Evolutionary conservation across 2,113 vertebrate genomes (phyloP).

Genomic region (Channa maculata): DNA sequence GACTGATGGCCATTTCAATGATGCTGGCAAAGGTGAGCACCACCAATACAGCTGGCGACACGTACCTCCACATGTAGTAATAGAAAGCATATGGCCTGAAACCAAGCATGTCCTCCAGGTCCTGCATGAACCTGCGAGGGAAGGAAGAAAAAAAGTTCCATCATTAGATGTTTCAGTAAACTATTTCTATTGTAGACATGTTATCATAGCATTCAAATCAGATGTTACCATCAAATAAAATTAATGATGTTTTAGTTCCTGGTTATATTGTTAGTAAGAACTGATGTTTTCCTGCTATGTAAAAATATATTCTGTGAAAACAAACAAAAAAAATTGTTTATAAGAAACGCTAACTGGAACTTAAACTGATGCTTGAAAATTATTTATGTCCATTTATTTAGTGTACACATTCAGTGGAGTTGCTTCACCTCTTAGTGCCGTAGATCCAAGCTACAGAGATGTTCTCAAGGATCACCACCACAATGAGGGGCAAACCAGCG

Average conservation of each 20-base stretch:
- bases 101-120: constrained; percentile 97
- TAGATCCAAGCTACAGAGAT: constrained; percentile 98
- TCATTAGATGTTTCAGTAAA: not conserved
- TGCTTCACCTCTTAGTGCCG: constrained; percentile 93
- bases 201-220: not conserved
- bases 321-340: not conserved
- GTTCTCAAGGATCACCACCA: constrained; percentile 98
- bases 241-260: not conserved
- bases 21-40: constrained; percentile 90
- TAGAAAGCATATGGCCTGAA: constrained; percentile 93
- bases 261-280: too few relatives aligned
- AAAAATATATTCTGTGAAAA: too few relatives aligned
- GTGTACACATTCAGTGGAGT: not conserved
- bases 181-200: not conserved
- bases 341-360: not conserved
- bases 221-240: too few relatives aligned
- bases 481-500: constrained; percentile 93
- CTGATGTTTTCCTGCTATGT: too few relatives aligned
- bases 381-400: not conserved
- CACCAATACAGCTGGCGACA: constrained; percentile 92
- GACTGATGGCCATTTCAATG: constrained; percentile 93
- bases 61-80: constrained; percentile 97
- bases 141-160: not conserved
- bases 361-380: not conserved
- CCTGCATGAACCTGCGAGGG: constrained; percentile 93